Conservation (phyloP, 1,140 invertebrate genomes). For the Drosophila sulfurigaster region DNA sequence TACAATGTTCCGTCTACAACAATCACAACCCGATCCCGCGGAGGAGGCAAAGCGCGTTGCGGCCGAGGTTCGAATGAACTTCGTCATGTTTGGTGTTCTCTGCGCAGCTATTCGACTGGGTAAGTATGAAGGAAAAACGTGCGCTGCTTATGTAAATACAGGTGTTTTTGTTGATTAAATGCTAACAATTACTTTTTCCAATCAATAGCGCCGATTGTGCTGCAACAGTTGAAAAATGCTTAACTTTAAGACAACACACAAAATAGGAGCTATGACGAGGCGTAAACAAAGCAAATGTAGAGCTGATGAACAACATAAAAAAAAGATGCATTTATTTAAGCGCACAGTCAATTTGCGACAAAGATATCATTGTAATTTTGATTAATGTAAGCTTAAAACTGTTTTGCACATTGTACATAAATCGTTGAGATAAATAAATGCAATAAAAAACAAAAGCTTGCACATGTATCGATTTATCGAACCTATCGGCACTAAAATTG, state of each 20-base stretch:
- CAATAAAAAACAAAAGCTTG: conserved; percentile 13
- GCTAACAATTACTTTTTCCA: not conserved
- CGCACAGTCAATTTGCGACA: conserved; percentile 33
- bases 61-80: conserved; percentile 73
- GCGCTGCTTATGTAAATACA: conserved; percentile 65
- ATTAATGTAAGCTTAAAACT: not conserved
- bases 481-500: conserved; percentile 2
- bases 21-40: conserved; percentile 80
- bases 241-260: conserved; percentile 27
- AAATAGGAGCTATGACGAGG: conserved; percentile 6
- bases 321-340: conserved; percentile 64
- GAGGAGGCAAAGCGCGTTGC: conserved; percentile 77
- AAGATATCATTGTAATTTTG: conserved; percentile 8
- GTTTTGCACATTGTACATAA: conserved; percentile 28
- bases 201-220: conserved; percentile 56
- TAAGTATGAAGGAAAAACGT: conserved; percentile 38
- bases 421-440: conserved; percentile 38
- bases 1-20: conserved; percentile 79
- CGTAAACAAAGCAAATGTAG: conserved; percentile 1
- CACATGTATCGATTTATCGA: conserved; percentile 32
- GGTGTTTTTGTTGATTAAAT: conserved; percentile 14
- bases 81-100: conserved; percentile 67
- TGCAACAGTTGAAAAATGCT: conserved; percentile 62
- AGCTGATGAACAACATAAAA: conserved; percentile 17
- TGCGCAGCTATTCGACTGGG: conserved; percentile 71